phyloP scores from a whole-genome alignment of 2,113 vertebrate genomes.

The Hipposideros armiger region DNA sequence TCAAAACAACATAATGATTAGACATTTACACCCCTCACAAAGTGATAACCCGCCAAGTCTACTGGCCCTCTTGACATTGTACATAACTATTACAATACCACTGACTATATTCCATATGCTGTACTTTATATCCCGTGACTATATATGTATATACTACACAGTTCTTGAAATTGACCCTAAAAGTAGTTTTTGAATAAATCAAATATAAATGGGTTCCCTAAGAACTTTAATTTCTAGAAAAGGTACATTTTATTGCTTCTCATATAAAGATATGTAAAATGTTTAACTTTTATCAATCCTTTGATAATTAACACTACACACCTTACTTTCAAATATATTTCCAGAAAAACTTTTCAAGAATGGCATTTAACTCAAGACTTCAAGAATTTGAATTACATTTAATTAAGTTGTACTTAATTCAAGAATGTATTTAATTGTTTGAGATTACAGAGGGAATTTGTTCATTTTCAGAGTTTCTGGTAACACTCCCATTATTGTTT shows the following conservation, averaged over 20 bases:
- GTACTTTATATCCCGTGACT: too few relatives aligned
- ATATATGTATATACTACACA: background rate
- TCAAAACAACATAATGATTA: too few relatives aligned
- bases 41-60: too few relatives aligned
- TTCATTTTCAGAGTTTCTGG: conserved; percentile 22
- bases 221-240: conserved; percentile 40
- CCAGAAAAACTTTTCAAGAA: conserved; percentile 42
- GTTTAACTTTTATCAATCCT: conserved; percentile 40
- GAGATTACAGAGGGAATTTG: conserved; percentile 17
- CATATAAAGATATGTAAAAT: conserved; percentile 22
- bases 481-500: background rate
- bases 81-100: too few relatives aligned
- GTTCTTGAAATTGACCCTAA: background rate
- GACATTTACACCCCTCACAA: too few relatives aligned
- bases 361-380: conserved; percentile 19
- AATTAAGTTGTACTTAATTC: background rate
- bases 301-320: background rate
- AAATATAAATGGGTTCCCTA: background rate
- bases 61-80: too few relatives aligned
- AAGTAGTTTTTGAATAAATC: background rate
- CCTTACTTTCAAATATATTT: conserved; percentile 21
- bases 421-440: conserved; percentile 33
- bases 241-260: conserved; percentile 35
- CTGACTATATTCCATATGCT: too few relatives aligned
- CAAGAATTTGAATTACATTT: conserved; percentile 24